Evolutionary conservation across 1,140 invertebrate species (phyloP).

Genomic region (Lamellibrachia luymesi): DNA sequence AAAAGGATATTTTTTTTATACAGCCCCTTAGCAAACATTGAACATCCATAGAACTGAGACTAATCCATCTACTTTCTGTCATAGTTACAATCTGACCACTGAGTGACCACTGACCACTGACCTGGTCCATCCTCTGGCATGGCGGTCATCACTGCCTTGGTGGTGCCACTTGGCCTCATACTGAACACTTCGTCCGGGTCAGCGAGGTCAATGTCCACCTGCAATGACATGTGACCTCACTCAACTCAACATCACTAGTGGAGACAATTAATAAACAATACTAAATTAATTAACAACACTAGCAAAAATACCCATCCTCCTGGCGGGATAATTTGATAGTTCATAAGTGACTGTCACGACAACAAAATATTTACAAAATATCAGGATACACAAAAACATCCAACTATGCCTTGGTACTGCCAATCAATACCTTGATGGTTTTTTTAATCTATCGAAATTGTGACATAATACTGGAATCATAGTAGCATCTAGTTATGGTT

Average conservation of each 20-base stretch:
- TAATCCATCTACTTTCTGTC: not conserved
- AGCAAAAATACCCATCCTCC: no score
- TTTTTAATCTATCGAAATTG: no score
- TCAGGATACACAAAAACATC: no score
- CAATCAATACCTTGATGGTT: no score
- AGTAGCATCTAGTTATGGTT: no score
- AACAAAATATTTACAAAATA: no score
- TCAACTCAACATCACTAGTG: not conserved
- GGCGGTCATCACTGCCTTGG: conserved; percentile 39
- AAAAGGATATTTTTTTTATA: no score
- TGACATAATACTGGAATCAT: no score
- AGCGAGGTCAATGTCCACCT: conserved; percentile 51
- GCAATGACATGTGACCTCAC: conserved; percentile 19
- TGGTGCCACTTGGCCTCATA: conserved; percentile 39
- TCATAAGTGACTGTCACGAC: no score
- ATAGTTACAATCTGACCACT: not conserved
- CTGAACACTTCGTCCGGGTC: conserved; percentile 49
- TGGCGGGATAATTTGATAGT: no score
- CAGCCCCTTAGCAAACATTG: not conserved
- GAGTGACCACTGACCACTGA: not conserved
- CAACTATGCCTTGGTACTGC: no score
- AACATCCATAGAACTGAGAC: not conserved
- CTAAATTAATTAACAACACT: not conserved
- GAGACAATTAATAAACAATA: not conserved
- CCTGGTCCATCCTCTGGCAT: conserved; percentile 11